Evolutionary conservation across 2,797 vertebrate genomes (phyloP).

Genomic region (Amphiprion clarkii): DNA sequence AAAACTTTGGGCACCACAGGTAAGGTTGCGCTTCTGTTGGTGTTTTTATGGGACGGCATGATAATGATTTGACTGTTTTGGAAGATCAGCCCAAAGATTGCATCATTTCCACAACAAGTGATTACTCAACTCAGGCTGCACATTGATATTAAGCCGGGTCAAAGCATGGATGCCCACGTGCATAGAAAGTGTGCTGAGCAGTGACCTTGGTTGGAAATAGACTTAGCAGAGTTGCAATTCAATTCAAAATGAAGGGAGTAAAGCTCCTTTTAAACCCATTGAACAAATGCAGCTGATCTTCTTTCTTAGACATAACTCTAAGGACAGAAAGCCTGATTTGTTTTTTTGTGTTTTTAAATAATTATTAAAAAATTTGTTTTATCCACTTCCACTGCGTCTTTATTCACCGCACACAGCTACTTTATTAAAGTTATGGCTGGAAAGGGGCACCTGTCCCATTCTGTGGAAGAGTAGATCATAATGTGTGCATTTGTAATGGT

Average conservation of each 20-base stretch:
- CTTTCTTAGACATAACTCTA: neutral
- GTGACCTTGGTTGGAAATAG: constrained; percentile 44
- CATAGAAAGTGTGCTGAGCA: constrained; percentile 6
- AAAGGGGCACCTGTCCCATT: neutral
- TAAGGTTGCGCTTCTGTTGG: constrained; percentile 77
- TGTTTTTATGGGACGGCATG: constrained; percentile 22
- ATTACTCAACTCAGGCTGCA: constrained; percentile 59
- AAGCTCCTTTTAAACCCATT: constrained; percentile 4
- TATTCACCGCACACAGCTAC: neutral
- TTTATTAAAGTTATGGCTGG: neutral
- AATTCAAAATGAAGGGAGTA: constrained; percentile 23
- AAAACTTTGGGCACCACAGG: constrained; percentile 96
- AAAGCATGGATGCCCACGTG: constrained; percentile 3
- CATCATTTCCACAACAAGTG: constrained; percentile 76
- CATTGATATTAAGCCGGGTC: constrained; percentile 42
- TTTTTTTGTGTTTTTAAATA: neutral
- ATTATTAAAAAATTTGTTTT: no score
- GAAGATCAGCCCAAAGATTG: constrained; percentile 64
- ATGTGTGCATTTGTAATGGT: neutral
- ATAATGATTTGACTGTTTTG: constrained; percentile 58
- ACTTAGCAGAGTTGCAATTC: constrained; percentile 1
- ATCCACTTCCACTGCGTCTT: neutral
- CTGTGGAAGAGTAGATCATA: neutral
- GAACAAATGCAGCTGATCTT: constrained; percentile 26
- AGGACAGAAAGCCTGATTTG: no score